These are phyloP conservation scores for Bryconaethiops microstoma DNA, from an alignment of 2,797 vertebrate species.

Conservation along the genomic window DNA sequence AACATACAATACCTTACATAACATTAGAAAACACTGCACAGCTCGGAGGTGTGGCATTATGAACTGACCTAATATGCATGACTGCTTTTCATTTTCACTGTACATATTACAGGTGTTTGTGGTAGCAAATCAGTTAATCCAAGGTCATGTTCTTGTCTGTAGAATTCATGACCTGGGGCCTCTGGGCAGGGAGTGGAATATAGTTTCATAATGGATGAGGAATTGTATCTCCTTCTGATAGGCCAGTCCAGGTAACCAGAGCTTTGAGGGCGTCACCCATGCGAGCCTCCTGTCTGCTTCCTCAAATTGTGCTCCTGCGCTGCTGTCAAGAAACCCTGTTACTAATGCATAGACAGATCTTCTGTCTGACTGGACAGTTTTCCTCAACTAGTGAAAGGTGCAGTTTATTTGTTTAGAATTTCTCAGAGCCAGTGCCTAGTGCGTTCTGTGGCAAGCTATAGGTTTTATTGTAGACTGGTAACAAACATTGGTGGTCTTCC, in stretches of 20 bases:
- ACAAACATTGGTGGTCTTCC: background rate
- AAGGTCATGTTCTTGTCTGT: conserved; percentile 53
- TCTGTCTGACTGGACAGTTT: conserved; percentile 29
- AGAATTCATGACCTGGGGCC: conserved; percentile 61
- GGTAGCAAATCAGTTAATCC: conserved; percentile 52
- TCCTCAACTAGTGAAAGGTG: background rate
- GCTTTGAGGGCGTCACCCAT: conserved; percentile 73
- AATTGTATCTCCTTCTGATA: conserved; percentile 81
- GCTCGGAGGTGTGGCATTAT: background rate
- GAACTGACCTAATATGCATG: conserved; percentile 4
- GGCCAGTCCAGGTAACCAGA: conserved; percentile 87
- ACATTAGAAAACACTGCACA: background rate
- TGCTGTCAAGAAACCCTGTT: conserved; percentile 62
- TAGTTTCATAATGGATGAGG: conserved; percentile 93
- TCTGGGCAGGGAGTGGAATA: conserved; percentile 85
- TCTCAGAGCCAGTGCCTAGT: background rate
- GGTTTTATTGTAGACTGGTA: background rate
- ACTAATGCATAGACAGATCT: conserved; percentile 63
- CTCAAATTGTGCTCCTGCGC: conserved; percentile 68
- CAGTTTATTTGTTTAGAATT: background rate
- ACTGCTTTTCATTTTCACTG: conserved; percentile 23
- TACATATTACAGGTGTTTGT: background rate
- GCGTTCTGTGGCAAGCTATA: background rate
- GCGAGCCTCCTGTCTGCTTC: conserved; percentile 71
- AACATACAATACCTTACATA: conserved; percentile 18